Percentiles rank a stretch among this genome's conserved stretches.
Conservation (phyloP, 2,113 vertebrate species). For the Hippolais icterina region DNA sequence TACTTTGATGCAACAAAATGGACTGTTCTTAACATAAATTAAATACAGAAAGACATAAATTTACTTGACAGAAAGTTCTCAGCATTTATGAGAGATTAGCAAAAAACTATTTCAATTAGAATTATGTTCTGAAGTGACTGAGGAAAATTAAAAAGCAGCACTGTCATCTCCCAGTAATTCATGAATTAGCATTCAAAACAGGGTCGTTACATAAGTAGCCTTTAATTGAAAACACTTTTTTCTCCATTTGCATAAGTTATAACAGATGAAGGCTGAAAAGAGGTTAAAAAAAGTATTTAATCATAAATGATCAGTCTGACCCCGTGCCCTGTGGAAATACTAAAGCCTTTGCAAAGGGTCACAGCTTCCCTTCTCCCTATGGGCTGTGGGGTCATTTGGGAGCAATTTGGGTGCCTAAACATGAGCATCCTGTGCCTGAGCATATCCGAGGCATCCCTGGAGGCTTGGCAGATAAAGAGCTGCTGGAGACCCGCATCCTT, state of each 20-base stretch:
- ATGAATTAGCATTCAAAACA: slow-evolving; percentile 56
- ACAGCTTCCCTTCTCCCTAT: not conserved
- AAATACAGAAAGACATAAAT: not conserved
- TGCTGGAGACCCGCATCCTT: not conserved
- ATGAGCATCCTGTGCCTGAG: fast-evolving
- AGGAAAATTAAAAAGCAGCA: slow-evolving; percentile 11
- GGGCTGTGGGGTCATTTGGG: not conserved
- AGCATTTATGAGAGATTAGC: not conserved
- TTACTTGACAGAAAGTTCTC: slow-evolving; percentile 8
- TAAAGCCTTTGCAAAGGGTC: not conserved
- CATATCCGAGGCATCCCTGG: fast-evolving
- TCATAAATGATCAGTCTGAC: slow-evolving; percentile 5
- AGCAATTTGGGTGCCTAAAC: not conserved
- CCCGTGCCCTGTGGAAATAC: not conserved
- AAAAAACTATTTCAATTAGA: not conserved
- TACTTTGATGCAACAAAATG: slow-evolving; percentile 10
- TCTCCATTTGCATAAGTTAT: not conserved
- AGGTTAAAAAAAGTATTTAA: not conserved
- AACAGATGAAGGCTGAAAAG: not conserved
- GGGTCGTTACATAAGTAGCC: slow-evolving; percentile 25
- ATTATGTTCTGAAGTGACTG: not conserved
- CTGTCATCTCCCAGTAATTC: slow-evolving; percentile 22
- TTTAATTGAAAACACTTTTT: slow-evolving; percentile 51
- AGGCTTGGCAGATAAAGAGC: not conserved
- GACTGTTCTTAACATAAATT: not conserved